Base-by-base conservation (phyloP, 2,113 vertebrate species). In the Ploceus nigricollis region DNA sequence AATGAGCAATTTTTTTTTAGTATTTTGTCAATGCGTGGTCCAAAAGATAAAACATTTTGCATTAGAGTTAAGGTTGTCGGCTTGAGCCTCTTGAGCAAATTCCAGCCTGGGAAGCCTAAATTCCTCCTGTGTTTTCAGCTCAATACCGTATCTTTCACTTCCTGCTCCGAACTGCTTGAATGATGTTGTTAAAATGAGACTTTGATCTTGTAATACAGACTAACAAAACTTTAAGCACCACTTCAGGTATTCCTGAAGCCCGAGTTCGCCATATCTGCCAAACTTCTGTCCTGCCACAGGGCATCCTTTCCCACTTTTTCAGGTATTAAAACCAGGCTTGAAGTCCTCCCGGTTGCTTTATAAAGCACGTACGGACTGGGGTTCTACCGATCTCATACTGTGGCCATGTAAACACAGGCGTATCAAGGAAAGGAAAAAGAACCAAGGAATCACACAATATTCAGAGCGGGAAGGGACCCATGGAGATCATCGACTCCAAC, bases 331-430 rank as follows among this genome's bases (percentile, higher is more conserved):
- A 11, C 13, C 61, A 48, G 7, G 17, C 60, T 80, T 53, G 14
- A 72, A 47, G 24, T n/a, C 35, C 17, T 47, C 42, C 7, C 0
- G 8, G 18, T 1, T 6, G 9, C 47, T 27, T 5, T 0, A 9
- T 0, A 31, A 53, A 78, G 18, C 40, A 20, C 6, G 7, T 11
- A 20, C 28, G 19, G 17, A 7, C 1, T 0, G 23, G 25, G 30
- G 17, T 13, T 70, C 25, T 35, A 48, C 30, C 0, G 35, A 42
- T 53, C 77, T 58, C 45, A 2, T 1, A 7, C 42, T 24, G 27
- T 0, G 17, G 28, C 10, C 45, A 12, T 0, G 3, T 3, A 25
- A 72, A n/a, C 0, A 13, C 33, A 24, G 31, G 19, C 0, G 2
- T 1, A 19, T 7, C 24, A 39, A 3, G 61, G 24, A 42, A 18